Evolutionary conservation across 2,888 invertebrate genomes (phyloP).

Genomic region (Lasioglossum lativentre): DNA sequence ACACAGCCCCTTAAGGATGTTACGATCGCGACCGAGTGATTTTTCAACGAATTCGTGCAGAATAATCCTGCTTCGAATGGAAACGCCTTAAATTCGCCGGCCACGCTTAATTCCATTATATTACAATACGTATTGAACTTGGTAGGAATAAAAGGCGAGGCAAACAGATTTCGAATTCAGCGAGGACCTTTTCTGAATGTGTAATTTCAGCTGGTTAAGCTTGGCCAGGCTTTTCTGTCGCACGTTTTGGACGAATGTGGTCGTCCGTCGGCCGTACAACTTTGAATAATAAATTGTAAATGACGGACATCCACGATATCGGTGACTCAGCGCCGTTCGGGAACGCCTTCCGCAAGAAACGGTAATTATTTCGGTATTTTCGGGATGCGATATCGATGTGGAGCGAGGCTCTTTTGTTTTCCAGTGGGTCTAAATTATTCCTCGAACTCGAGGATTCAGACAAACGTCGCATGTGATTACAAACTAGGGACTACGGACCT

Average conservation of each 20-base stretch:
- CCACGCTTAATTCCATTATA: slow-evolving; percentile 35
- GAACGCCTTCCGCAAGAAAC: background rate
- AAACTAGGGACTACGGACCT: slow-evolving; percentile 56
- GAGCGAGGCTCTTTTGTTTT: slow-evolving; percentile 67
- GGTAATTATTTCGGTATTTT: slow-evolving; percentile 33
- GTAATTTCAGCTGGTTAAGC: slow-evolving; percentile 49
- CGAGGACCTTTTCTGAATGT: slow-evolving; percentile 52
- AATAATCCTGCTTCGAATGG: background rate
- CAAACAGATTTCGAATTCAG: slow-evolving; percentile 57
- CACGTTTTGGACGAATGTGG: slow-evolving; percentile 30
- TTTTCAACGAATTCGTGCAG: background rate
- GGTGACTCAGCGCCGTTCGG: background rate
- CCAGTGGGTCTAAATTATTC: slow-evolving; percentile 65
- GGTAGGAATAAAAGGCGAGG: slow-evolving; percentile 42
- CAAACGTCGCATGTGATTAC: slow-evolving; percentile 70
- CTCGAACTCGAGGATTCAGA: slow-evolving; percentile 65
- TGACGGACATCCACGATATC: slow-evolving; percentile 27
- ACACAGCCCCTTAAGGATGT: too few species aligned
- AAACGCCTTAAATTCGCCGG: slow-evolving; percentile 8
- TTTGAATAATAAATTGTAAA: slow-evolving; percentile 47
- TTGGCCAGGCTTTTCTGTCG: slow-evolving; percentile 18
- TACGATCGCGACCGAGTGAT: background rate
- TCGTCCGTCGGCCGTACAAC: slow-evolving; percentile 33
- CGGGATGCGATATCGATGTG: slow-evolving; percentile 42
- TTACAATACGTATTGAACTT: slow-evolving; percentile 41